phyloP scores from a whole-genome alignment of 2,113 vertebrate genomes.

The Tenrec ecaudatus region DNA sequence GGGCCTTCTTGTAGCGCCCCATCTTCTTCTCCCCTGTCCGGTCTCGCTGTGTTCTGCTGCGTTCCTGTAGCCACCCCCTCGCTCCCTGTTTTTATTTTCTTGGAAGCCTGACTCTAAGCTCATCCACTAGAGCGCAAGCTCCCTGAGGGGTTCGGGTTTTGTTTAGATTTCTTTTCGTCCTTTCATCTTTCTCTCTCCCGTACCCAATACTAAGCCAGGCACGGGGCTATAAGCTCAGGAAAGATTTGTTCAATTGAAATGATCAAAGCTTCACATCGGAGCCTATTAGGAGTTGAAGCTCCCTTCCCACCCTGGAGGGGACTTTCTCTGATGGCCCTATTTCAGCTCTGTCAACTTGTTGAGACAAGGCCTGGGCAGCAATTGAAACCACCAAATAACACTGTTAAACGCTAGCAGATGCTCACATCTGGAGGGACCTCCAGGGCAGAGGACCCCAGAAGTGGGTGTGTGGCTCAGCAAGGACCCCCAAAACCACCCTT shows the following conservation, averaged over 20 bases:
- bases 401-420: neutral
- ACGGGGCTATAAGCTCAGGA: neutral
- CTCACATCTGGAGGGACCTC: neutral
- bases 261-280: neutral
- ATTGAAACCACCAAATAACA: conserved; percentile 13
- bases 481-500: neutral
- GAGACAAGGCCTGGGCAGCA: conserved; percentile 13
- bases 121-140: neutral
- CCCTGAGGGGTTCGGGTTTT: neutral
- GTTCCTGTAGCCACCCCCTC: too few species aligned
- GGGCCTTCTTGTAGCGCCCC: neutral
- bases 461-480: neutral
- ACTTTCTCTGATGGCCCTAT: neutral
- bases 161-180: too few species aligned
- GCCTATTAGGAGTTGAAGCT: neutral
- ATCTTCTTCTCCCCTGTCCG: neutral
- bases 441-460: neutral
- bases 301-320: neutral
- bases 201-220: neutral
- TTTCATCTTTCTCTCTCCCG: neutral
- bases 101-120: neutral
- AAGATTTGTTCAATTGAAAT: neutral
- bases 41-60: neutral
- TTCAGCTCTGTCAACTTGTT: conserved; percentile 1
- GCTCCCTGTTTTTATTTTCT: neutral